Conservation (phyloP, 1,140 invertebrate genomes). For the Bombus pyrosoma region DNA sequence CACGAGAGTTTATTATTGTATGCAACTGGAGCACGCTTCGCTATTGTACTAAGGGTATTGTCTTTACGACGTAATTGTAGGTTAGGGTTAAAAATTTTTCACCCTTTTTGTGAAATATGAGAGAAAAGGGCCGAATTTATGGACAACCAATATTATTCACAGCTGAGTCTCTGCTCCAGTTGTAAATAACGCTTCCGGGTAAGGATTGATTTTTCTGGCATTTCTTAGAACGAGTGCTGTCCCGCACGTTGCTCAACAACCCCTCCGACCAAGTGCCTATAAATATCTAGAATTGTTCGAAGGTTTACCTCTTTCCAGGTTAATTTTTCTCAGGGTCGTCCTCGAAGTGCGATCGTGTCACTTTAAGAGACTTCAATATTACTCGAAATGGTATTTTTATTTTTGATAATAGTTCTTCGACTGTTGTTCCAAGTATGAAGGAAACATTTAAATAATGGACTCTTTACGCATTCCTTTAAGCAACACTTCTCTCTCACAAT, state of each 20-base stretch:
- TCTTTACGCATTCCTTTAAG: neutral
- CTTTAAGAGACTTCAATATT: no score
- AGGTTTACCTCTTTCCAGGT: constrained; percentile 40
- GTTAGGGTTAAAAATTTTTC: constrained; percentile 77
- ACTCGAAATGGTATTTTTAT: neutral
- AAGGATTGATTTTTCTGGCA: constrained; percentile 58
- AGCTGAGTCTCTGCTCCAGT: constrained; percentile 71
- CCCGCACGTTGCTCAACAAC: neutral
- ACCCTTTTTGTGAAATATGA: constrained; percentile 72
- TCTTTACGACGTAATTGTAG: constrained; percentile 79
- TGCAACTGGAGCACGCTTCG: constrained; percentile 75
- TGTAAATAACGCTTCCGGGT: constrained; percentile 74
- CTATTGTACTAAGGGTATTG: constrained; percentile 66
- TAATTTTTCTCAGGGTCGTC: constrained; percentile 49
- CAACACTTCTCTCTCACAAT: no score
- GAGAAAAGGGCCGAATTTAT: constrained; percentile 20
- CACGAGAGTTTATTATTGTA: constrained; percentile 76
- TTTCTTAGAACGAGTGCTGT: neutral
- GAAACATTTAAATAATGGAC: neutral
- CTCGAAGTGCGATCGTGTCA: constrained; percentile 28
- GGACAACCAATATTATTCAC: constrained; percentile 1
- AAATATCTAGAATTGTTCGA: constrained; percentile 32
- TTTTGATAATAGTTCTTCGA: neutral
- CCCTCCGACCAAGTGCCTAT: neutral
- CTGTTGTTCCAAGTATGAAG: neutral